Base-by-base conservation (phyloP, 2,113 vertebrate species). In the Tachycineta bicolor region DNA sequence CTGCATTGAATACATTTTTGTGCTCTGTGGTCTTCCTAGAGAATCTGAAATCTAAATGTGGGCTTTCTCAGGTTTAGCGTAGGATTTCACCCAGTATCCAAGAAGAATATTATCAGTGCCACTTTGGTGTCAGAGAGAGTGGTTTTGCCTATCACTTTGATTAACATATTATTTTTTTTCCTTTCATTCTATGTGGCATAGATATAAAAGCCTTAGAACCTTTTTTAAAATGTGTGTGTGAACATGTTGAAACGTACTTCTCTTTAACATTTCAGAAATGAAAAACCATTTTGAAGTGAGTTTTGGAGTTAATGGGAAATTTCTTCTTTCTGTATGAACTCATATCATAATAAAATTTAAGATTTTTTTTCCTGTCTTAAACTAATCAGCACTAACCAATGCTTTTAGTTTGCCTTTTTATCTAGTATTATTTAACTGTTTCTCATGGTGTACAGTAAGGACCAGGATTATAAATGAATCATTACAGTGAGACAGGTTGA, bases 101-200 rank as follows among this genome's bases (percentile, higher is more conserved):
- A 10, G 68, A 68, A 59, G 43, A 86, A 24, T 52, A 19, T 52
- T 31, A 50, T 19, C 55, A 70, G 58, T 34, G 52, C 22, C 28
- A 34, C 15, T 11, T 52, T 83, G 47, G 15, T 64, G 71, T 74
- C 63, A 90, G 67, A 46, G 58, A n/a, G 31, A 14, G 34, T 46
- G 25, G 3, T 44, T 87, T 83, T 88, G 52, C 29, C 26, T 22
- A 37, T 56, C 34, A 5, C 7, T 53, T 62, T 5, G 2, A 16
- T 13, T 69, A 52, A 47, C 2, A 1, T 37, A 2, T 2, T 3
- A 3, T 2, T 2, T 37, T 59, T 84, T 82, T 77, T 15, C 13
- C 14, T 47, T 83, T 83, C 2, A 0, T 85, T 85, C 43, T 56
- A 1, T 24, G 26, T n/a, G 13, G 14, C 11, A 18, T 3, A 2